A percentile compares a stretch with the other conserved stretches of the same genome.
Evolutionary conservation across 2,113 vertebrate species (phyloP).

Genomic region (Vanacampus margaritifer): DNA sequence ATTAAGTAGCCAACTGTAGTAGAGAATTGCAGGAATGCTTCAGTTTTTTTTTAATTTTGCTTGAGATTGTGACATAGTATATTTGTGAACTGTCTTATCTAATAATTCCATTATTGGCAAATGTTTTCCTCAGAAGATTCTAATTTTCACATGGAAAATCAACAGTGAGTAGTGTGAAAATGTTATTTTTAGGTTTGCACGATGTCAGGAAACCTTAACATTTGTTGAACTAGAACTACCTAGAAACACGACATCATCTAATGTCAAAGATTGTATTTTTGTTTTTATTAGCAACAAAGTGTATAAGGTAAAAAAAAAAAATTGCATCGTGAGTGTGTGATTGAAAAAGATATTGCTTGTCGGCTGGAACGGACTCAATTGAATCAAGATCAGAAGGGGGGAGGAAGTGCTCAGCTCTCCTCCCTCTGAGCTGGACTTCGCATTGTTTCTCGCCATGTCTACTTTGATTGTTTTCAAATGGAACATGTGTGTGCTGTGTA

Average conservation of each 20-base stretch:
- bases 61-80: not conserved
- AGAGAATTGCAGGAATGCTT: not conserved
- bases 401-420: slow-evolving; percentile 60
- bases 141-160: not conserved
- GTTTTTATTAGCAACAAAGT: not conserved
- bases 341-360: not conserved
- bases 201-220: not conserved
- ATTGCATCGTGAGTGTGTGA: not conserved
- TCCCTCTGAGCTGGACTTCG: slow-evolving; percentile 84
- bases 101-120: not conserved
- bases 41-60: not conserved
- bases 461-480: slow-evolving; percentile 90
- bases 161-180: not conserved
- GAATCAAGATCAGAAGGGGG: not conserved
- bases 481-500: slow-evolving; percentile 87
- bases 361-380: not conserved
- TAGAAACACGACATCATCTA: too few relatives aligned
- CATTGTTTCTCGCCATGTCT: slow-evolving; percentile 85
- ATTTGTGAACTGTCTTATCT: not conserved
- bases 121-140: not conserved
- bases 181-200: not conserved
- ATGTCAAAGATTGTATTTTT: not conserved
- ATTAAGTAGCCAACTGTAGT: not conserved
- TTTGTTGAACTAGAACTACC: not conserved
- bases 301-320: not conserved